phyloP scores from a whole-genome alignment of 2,888 invertebrate species.

The Uloborus plumipes region DNA sequence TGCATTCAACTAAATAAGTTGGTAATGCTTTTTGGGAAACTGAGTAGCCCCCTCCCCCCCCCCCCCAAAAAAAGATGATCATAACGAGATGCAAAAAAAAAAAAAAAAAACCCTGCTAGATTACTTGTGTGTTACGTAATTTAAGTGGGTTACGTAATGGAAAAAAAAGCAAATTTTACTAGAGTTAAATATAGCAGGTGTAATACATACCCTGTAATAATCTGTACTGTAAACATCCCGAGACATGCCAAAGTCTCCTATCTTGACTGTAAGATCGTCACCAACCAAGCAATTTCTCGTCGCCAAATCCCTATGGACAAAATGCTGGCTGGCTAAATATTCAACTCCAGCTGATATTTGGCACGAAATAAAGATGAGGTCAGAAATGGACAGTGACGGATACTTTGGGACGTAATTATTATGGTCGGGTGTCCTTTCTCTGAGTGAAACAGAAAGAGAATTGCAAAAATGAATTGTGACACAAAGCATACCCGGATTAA shows the following conservation, averaged over 20 bases:
- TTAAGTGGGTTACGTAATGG: too few relatives aligned
- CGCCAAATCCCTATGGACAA: slow-evolving; percentile 75
- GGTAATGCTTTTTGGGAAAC: too few relatives aligned
- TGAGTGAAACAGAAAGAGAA: not conserved
- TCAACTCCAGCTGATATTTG: slow-evolving; percentile 75
- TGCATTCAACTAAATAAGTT: too few relatives aligned
- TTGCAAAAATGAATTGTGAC: not conserved
- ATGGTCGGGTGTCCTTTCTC: not conserved
- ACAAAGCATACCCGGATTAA: too few relatives aligned
- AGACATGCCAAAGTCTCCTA: slow-evolving; percentile 72
- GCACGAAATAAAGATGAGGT: slow-evolving; percentile 72
- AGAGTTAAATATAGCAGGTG: too few relatives aligned
- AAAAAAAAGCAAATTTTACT: too few relatives aligned
- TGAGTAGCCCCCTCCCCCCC: too few relatives aligned
- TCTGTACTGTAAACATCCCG: slow-evolving; percentile 72
- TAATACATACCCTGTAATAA: slow-evolving; percentile 71
- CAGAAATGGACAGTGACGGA: slow-evolving; percentile 56
- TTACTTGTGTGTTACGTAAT: too few relatives aligned
- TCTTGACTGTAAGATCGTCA: slow-evolving; percentile 71
- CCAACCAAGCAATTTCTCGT: slow-evolving; percentile 75
- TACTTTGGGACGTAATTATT: slow-evolving; percentile 21
- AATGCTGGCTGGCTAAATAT: slow-evolving; percentile 74
- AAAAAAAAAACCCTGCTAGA: too few relatives aligned
- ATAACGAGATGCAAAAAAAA: too few relatives aligned
- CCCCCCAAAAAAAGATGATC: too few relatives aligned